Base-by-base conservation (phyloP, 2,797 vertebrate species). In the Chromobotia macracanthus region DNA sequence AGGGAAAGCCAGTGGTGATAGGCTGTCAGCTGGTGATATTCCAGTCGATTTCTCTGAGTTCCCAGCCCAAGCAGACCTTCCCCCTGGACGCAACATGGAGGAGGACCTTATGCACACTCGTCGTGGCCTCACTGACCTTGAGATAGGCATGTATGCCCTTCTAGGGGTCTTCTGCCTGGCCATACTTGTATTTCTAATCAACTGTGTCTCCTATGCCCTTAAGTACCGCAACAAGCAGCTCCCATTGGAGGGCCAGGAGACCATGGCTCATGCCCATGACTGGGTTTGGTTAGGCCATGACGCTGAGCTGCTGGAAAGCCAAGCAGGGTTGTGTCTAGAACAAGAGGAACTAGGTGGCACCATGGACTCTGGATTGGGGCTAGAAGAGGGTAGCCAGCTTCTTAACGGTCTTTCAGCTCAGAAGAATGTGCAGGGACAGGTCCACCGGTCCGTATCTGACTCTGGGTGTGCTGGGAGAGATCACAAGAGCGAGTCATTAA, bases 201-300 rank as follows among this genome's bases (percentile, higher is more conserved):
- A 99, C 90, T 98, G 97, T 16, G 94, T 96, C 51, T 94, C 96
- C 6, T 98, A 99, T 35, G 95, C 96, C 11, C 95, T 98, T 70
- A 95, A 92, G 87, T 98, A 96, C 87, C 91, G 95, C 48, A 96
- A 94, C 91, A 99, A 99, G 89, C 96, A 96, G 78, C 89, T 95
- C 10, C 95, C 97, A 41, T 84, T 93, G 65, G 97, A 97, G 75
- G 94, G 94, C 25, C 95, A 94, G 15, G 88, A 94, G 81, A 84
- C 94, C 55, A 90, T 95, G 95, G 89, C 94, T 1, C 97, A 99
- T 50, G 93, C 96, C 3, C 97, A 99, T 0, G 97, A 99, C 89
- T 99, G 97, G 97, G 97, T 99, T 61, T 99, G 97, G 97, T 91
- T 99, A 60, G 96, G 97, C 19, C 96, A 95, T 5, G 96, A 96